phyloP scores from a whole-genome alignment of 2,797 vertebrate species.

The Cirrhinus mrigala region DNA sequence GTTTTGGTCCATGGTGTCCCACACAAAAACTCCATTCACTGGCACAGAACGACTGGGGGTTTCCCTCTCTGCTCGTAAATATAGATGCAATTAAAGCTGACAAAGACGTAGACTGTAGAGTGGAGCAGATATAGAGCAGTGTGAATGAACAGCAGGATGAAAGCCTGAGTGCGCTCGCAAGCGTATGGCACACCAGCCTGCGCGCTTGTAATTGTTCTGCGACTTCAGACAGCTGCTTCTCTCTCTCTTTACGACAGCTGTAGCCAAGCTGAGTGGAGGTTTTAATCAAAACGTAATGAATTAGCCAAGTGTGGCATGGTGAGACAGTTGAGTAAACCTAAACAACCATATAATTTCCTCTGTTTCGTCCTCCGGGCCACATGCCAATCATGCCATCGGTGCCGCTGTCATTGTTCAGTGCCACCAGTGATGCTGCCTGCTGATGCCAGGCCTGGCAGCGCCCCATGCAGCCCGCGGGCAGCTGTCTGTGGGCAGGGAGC shows the following conservation, averaged over 20 bases:
- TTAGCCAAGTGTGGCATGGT: conserved; percentile 41
- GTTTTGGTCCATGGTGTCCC: conserved; percentile 35
- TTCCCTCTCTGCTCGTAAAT: conserved; percentile 53
- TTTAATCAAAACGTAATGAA: conserved; percentile 66
- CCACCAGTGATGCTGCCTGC: conserved; percentile 61
- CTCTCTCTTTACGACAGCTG: conserved; percentile 45
- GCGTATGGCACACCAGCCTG: conserved; percentile 37
- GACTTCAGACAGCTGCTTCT: conserved; percentile 57
- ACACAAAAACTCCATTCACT: conserved; percentile 51
- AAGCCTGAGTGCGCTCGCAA: conserved; percentile 6
- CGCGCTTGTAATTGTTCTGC: conserved; percentile 55
- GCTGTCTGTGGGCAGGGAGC: conserved; percentile 50
- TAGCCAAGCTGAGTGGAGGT: conserved; percentile 37
- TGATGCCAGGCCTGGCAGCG: conserved; percentile 60
- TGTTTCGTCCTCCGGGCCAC: conserved; percentile 39
- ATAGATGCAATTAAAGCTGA: conserved; percentile 56
- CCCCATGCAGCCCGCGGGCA: neutral
- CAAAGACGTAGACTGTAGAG: conserved; percentile 34
- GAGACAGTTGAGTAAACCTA: conserved; percentile 44
- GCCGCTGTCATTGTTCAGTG: conserved; percentile 58
- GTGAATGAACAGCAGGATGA: conserved; percentile 25
- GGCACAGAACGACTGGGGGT: conserved; percentile 4
- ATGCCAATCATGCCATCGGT: conserved; percentile 62
- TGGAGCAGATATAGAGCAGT: conserved; percentile 7
- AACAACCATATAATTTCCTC: conserved; percentile 61